Evolutionary conservation across 2,113 vertebrate species (phyloP).

Genomic region (Hemiprocne comata): DNA sequence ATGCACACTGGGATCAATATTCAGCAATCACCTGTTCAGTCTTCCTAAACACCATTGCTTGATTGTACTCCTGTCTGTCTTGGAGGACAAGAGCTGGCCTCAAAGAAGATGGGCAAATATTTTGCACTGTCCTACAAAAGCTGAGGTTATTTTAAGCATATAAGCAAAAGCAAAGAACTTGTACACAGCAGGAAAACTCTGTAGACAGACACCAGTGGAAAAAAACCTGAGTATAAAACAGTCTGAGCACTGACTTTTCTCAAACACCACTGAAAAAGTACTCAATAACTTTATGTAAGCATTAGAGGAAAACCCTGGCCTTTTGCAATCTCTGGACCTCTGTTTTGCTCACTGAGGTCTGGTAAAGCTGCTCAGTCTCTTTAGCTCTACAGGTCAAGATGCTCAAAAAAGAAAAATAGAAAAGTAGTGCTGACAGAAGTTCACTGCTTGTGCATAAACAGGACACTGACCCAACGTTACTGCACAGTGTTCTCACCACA

Average conservation of each 20-base stretch:
- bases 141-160: background rate
- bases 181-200: background rate
- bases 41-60: background rate
- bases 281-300: background rate
- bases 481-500: rapidly evolving
- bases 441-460: background rate
- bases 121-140: background rate
- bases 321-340: background rate
- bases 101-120: background rate
- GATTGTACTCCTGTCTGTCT: background rate
- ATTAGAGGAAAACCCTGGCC: background rate
- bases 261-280: background rate
- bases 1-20: background rate
- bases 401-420: background rate
- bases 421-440: background rate
- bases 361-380: background rate
- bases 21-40: background rate
- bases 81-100: background rate
- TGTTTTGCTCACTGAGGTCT: background rate
- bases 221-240: background rate
- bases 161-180: background rate
- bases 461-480: background rate
- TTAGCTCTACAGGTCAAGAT: background rate
- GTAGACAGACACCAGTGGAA: background rate
- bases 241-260: background rate